phyloP scores from a whole-genome alignment of 2,113 vertebrate species.

The Tetrao urogallus region DNA sequence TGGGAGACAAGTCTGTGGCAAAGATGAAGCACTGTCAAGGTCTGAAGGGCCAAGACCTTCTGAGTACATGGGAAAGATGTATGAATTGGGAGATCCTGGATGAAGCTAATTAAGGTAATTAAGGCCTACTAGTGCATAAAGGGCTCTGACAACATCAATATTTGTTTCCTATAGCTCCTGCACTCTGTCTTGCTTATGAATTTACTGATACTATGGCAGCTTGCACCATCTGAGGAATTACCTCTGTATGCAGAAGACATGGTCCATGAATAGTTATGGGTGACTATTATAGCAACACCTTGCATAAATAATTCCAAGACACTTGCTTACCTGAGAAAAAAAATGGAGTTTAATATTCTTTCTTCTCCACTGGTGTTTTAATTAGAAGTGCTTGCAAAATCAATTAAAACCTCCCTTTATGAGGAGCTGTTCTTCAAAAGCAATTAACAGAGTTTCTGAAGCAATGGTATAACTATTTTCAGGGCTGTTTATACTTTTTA shows the following conservation, averaged over 20 bases:
- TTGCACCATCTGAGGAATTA: background rate
- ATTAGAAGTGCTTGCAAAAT: constrained; percentile 13
- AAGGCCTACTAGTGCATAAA: background rate
- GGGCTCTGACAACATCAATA: background rate
- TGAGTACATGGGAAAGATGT: background rate
- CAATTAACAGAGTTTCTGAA: background rate
- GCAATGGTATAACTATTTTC: background rate
- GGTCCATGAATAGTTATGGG: background rate
- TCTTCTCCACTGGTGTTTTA: background rate
- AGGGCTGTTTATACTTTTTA: background rate
- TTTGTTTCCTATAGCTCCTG: background rate
- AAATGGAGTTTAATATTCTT: background rate
- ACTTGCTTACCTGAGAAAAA: background rate
- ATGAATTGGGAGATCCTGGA: background rate
- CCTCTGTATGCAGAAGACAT: background rate
- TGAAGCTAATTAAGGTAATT: background rate
- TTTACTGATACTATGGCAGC: background rate
- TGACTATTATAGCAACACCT: background rate
- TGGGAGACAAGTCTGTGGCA: background rate
- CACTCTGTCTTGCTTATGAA: background rate
- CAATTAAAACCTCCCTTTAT: background rate
- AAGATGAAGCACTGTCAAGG: background rate
- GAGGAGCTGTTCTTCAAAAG: background rate
- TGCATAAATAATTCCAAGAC: background rate
- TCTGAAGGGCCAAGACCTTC: background rate